Evolutionary conservation across 2,797 vertebrate genomes (phyloP).

Genomic region (Sciurus vulgaris): DNA sequence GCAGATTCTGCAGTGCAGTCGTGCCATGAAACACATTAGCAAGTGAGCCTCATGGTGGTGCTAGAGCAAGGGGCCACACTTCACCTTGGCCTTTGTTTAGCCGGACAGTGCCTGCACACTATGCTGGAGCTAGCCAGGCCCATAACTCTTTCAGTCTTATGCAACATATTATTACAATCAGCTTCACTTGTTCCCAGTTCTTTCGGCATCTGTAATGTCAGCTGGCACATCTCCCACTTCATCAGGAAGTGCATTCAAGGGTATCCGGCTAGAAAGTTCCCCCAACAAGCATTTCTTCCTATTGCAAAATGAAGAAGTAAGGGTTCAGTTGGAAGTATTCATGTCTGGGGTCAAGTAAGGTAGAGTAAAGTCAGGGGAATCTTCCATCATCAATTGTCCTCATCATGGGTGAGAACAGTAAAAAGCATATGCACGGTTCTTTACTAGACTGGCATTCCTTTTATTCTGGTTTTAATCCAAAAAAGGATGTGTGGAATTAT

Average conservation of each 20-base stretch:
- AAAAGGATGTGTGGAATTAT: constrained; percentile 61
- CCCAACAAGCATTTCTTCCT: constrained; percentile 85
- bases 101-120: constrained; percentile 82
- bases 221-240: constrained; percentile 88
- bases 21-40: constrained; percentile 74
- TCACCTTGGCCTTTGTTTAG: constrained; percentile 84
- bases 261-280: constrained; percentile 87
- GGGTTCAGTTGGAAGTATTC: constrained; percentile 74
- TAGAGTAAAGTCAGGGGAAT: constrained; percentile 74
- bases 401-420: background rate
- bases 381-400: background rate
- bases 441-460: constrained; percentile 34
- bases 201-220: constrained; percentile 89
- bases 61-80: constrained; percentile 80
- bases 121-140: constrained; percentile 83
- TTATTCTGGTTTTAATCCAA: constrained; percentile 55
- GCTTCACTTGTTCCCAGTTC: constrained; percentile 86
- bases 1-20: constrained; percentile 63
- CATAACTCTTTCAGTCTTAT: constrained; percentile 69
- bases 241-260: constrained; percentile 90
- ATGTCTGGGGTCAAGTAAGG: constrained; percentile 83
- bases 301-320: constrained; percentile 82
- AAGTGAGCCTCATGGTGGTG: constrained; percentile 70
- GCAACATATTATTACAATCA: constrained; percentile 91
- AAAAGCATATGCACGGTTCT: background rate